Evolutionary conservation across 2,113 vertebrate genomes (phyloP).

Genomic region (Micromys minutus): DNA sequence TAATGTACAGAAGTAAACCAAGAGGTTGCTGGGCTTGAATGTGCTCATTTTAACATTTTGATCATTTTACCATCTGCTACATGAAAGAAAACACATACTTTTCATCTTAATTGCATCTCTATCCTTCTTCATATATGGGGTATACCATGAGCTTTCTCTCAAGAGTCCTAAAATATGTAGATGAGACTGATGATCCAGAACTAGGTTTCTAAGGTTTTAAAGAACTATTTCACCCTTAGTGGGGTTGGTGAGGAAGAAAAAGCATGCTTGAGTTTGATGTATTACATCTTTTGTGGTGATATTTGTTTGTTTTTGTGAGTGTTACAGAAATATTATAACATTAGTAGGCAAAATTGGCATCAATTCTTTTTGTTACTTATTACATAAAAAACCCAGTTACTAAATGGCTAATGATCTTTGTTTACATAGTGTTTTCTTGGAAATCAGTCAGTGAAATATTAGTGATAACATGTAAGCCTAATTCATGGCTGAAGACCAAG

Average conservation of each 20-base stretch:
- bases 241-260: neutral
- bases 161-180: neutral
- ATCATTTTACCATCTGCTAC: neutral
- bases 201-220: neutral
- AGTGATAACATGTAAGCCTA: slow-evolving; percentile 66
- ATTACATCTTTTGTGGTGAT: neutral
- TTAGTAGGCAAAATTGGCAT: neutral
- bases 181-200: neutral
- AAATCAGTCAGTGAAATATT: neutral
- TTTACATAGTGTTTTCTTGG: slow-evolving; percentile 30
- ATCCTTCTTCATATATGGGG: neutral
- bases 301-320: slow-evolving; percentile 11
- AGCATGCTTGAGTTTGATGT: neutral
- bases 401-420: neutral
- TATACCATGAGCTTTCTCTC: neutral
- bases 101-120: neutral
- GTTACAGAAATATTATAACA: neutral
- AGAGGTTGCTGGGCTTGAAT: neutral
- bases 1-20: neutral
- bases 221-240: neutral
- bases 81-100: neutral
- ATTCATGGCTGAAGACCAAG: slow-evolving; percentile 27
- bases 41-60: neutral
- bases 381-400: neutral
- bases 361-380: neutral